Percentiles rank a stretch among this genome's conserved stretches.
Conservation (phyloP, 2,113 vertebrate species). For the Penelope pileata region DNA sequence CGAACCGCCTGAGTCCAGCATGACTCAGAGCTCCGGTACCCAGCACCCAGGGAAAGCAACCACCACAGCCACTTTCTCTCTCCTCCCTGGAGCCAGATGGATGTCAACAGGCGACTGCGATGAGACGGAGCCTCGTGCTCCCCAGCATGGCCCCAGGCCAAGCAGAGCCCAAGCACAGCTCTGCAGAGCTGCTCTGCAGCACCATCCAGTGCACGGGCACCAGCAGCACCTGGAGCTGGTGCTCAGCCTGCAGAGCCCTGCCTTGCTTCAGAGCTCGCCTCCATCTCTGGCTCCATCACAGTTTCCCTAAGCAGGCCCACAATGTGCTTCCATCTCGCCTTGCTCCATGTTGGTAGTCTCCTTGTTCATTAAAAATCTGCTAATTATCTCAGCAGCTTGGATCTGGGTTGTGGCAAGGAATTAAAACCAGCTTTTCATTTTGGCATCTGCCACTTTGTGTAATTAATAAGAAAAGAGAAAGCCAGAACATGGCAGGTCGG, state of each 20-base stretch:
- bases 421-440: constrained; percentile 43
- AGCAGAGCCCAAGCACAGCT: not conserved
- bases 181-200: not conserved
- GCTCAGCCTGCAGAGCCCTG: fast-evolving
- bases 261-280: no score
- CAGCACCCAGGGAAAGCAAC: not conserved
- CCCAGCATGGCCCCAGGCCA: not conserved
- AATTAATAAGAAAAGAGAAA: constrained; percentile 40
- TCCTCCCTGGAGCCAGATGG: not conserved
- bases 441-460: constrained; percentile 4
- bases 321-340: not conserved
- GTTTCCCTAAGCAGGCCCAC: not conserved
- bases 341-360: constrained; percentile 9
- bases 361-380: not conserved
- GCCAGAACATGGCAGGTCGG: constrained; percentile 23
- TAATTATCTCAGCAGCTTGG: constrained; percentile 60
- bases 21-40: fast-evolving
- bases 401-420: constrained; percentile 20
- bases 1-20: fast-evolving
- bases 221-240: fast-evolving
- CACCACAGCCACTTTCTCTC: not conserved
- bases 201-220: not conserved
- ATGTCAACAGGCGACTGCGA: not conserved
- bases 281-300: fast-evolving
- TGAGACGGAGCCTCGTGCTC: fast-evolving